A percentile compares a stretch with the other conserved stretches of the same genome.
Evolutionary conservation across 2,888 invertebrate species (phyloP).

Genomic region (Pecten maximus): DNA sequence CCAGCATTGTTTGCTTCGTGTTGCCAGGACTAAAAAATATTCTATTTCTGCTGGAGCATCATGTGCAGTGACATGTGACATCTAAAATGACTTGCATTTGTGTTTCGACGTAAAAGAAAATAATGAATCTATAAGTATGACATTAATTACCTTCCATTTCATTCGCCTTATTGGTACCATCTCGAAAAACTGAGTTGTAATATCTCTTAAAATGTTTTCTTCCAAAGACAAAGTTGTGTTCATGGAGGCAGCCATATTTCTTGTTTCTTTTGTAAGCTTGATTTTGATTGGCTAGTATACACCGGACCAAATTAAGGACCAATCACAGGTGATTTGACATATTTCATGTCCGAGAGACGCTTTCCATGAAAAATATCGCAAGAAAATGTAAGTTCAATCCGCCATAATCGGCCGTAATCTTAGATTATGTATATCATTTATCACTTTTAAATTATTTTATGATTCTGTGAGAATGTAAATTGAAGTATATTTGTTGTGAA

Average conservation of each 20-base stretch:
- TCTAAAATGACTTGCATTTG: background rate
- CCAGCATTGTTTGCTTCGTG: no score
- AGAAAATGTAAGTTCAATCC: constrained; percentile 47
- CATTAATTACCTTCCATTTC: constrained; percentile 70
- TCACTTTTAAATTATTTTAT: background rate
- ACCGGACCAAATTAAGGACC: constrained; percentile 35
- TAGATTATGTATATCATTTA: background rate
- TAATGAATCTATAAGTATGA: background rate
- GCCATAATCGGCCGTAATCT: constrained; percentile 21
- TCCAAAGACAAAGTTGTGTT: constrained; percentile 47
- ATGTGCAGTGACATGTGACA: background rate
- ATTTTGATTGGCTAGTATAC: constrained; percentile 55
- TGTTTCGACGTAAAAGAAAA: background rate
- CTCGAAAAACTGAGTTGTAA: constrained; percentile 74
- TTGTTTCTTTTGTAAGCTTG: constrained; percentile 43
- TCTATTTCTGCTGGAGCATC: no score
- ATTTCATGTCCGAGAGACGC: constrained; percentile 37
- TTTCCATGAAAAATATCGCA: constrained; percentile 23
- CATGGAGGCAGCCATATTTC: constrained; percentile 72
- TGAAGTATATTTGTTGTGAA: background rate
- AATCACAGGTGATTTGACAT: constrained; percentile 46
- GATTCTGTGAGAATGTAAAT: background rate
- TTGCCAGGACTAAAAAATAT: no score
- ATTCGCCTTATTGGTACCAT: constrained; percentile 77
- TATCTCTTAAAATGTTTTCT: constrained; percentile 62